Conservation (phyloP, 2,888 invertebrate species). For the Hipparchia sbordonii region DNA sequence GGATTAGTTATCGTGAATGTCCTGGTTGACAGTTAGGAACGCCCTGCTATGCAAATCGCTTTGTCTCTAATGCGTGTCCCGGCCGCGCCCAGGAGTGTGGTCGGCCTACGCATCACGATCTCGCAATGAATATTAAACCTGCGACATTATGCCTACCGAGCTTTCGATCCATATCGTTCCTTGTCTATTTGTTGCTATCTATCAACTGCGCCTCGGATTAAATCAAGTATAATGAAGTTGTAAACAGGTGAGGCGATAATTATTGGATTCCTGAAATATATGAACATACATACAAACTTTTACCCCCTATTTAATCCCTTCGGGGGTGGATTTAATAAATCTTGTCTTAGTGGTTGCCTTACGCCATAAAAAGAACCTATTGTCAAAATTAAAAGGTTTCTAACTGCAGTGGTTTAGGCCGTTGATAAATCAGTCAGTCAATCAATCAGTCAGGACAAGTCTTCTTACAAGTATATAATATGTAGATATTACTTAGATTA, state of each 20-base stretch:
- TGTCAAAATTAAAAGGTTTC: too few species aligned
- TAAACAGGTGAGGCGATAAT: slow-evolving; percentile 11
- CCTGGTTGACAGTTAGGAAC: slow-evolving; percentile 76
- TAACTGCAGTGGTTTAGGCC: too few species aligned
- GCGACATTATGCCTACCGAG: slow-evolving; percentile 58
- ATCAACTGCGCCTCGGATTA: slow-evolving; percentile 33
- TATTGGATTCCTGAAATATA: neutral
- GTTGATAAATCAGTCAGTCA: too few species aligned
- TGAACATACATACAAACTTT: too few species aligned
- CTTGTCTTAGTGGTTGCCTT: too few species aligned
- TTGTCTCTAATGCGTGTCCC: slow-evolving; percentile 76
- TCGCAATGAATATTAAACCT: slow-evolving; percentile 77
- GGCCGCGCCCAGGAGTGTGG: slow-evolving; percentile 64
- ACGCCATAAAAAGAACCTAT: too few species aligned
- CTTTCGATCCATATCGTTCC: slow-evolving; percentile 50
- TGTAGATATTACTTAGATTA: neutral
- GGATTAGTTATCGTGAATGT: slow-evolving; percentile 77
- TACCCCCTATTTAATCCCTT: too few species aligned
- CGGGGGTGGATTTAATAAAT: too few species aligned
- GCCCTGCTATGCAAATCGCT: slow-evolving; percentile 79
- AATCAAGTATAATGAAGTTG: slow-evolving; percentile 25
- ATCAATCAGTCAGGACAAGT: too few species aligned
- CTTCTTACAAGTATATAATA: too few species aligned
- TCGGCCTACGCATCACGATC: slow-evolving; percentile 69
- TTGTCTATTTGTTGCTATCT: slow-evolving; percentile 53